Percentiles rank a stretch among this genome's conserved stretches.
Conservation (phyloP, 2,113 vertebrate genomes). For the Entomyzon cyanotis region DNA sequence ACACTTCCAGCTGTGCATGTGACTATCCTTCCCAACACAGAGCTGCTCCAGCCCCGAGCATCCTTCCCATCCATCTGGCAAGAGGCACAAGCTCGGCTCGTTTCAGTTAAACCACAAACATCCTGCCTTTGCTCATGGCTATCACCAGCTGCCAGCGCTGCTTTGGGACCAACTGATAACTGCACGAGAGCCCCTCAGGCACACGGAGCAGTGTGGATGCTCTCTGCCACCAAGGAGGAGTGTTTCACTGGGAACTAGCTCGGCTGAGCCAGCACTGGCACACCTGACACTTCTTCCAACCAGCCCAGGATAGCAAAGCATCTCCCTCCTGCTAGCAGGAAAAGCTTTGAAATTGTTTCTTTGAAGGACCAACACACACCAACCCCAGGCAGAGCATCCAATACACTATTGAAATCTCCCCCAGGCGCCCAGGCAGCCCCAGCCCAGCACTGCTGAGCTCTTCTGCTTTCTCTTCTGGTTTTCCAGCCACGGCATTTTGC, state of each 20-base stretch:
- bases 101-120: conserved; percentile 38
- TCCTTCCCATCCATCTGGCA: not conserved
- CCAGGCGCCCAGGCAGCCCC: not conserved
- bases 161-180: not conserved
- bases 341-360: not conserved
- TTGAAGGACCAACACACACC: rapidly evolving
- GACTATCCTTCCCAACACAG: rapidly evolving
- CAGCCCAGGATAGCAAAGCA: conserved; percentile 8
- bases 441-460: not conserved
- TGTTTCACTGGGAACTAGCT: not conserved
- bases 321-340: not conserved
- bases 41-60: not conserved
- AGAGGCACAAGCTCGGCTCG: rapidly evolving
- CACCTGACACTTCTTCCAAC: not conserved
- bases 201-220: rapidly evolving
- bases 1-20: rapidly evolving
- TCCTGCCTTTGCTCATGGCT: not conserved
- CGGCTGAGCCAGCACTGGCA: not conserved
- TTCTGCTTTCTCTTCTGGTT: not conserved
- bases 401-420: rapidly evolving
- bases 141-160: not conserved
- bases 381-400: not conserved
- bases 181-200: rapidly evolving
- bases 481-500: not conserved
- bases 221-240: not conserved